phyloP scores from a whole-genome alignment of 2,888 invertebrate genomes.

The Protophormia terraenovae region DNA sequence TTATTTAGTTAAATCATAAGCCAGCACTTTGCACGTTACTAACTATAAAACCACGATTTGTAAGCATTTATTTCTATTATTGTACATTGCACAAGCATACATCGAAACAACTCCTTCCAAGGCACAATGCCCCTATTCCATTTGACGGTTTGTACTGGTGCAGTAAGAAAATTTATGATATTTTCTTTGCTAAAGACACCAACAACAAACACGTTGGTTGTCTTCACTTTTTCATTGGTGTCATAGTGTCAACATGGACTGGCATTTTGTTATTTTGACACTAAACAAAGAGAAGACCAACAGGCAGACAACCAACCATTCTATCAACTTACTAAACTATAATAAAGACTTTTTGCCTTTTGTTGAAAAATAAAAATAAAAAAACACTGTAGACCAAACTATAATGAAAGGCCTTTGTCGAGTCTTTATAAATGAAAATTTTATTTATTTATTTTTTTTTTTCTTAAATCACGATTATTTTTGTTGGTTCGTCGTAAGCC shows the following conservation, averaged over 20 bases:
- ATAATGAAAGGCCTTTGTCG: slow-evolving; percentile 30
- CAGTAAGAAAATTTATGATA: slow-evolving; percentile 41
- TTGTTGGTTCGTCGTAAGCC: not conserved
- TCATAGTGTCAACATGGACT: slow-evolving; percentile 68
- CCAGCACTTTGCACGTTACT: slow-evolving; percentile 45
- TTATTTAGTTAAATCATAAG: slow-evolving; percentile 49
- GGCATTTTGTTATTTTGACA: slow-evolving; percentile 63
- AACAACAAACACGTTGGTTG: slow-evolving; percentile 22
- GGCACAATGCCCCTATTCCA: slow-evolving; percentile 21
- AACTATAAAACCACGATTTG: slow-evolving; percentile 45
- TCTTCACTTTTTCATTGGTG: slow-evolving; percentile 57
- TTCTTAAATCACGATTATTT: slow-evolving; percentile 52
- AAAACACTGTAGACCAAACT: slow-evolving; percentile 32
- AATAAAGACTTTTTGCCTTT: not conserved
- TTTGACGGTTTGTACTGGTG: not conserved
- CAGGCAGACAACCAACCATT: slow-evolving; percentile 1
- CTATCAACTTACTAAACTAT: slow-evolving; percentile 1
- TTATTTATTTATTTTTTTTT: not conserved
- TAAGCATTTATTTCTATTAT: slow-evolving; percentile 29
- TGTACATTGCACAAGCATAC: not conserved
- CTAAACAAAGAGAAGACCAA: slow-evolving; percentile 43
- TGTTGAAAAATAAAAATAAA: not conserved
- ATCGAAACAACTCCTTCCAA: not conserved
- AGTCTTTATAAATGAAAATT: slow-evolving; percentile 4
- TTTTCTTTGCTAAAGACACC: slow-evolving; percentile 14